These are phyloP conservation scores for Meloidogyne floridensis DNA, from an alignment of 1,140 invertebrate species.

Conservation along the genomic window DNA sequence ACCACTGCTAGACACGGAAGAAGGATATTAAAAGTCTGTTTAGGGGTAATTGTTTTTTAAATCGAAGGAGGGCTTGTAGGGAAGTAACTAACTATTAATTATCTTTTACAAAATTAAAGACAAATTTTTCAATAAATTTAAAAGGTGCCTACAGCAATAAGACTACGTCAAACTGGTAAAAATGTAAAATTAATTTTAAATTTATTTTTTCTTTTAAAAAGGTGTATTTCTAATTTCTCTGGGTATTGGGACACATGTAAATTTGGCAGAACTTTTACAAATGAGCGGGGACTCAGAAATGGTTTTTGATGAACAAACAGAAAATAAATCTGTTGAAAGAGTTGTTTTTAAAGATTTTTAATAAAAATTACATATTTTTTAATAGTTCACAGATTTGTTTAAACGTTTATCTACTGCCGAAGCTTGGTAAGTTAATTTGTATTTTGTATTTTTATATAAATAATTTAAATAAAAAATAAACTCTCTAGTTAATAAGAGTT, in stretches of 20 bases:
- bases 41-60: too few species aligned
- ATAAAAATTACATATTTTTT: background rate
- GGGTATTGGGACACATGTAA: conserved; percentile 56
- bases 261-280: conserved; percentile 49
- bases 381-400: conserved; percentile 29
- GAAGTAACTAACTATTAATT: too few species aligned
- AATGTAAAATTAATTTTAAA: background rate
- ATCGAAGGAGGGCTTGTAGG: too few species aligned
- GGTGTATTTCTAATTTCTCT: conserved; percentile 53
- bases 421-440: background rate
- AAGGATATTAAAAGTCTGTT: too few species aligned
- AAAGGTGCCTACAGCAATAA: conserved; percentile 43
- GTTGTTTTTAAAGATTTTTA: background rate
- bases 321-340: conserved; percentile 32
- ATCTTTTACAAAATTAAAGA: background rate
- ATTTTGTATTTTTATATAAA: background rate
- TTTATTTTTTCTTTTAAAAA: conserved; percentile 6
- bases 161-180: conserved; percentile 47
- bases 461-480: too few species aligned
- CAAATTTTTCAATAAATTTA: conserved; percentile 38
- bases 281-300: conserved; percentile 52
- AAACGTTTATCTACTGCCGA: conserved; percentile 42
- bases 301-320: conserved; percentile 52
- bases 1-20: too few species aligned
- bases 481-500: too few species aligned